Base-by-base conservation (phyloP, 1,140 invertebrate genomes). In the Sycophaga agraensis region DNA sequence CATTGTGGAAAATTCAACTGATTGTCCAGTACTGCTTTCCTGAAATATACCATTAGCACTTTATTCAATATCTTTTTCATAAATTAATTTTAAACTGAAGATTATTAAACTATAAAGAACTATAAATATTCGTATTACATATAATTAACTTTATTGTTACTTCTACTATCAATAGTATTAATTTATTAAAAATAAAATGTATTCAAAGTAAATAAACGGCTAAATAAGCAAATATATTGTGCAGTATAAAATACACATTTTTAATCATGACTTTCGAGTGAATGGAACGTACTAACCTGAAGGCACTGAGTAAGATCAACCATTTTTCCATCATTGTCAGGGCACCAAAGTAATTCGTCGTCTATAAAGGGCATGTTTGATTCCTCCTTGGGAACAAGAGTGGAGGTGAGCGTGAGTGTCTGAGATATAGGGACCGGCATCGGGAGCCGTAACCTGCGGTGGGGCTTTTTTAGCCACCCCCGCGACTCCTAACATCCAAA, bases 321-420 rank as follows among this genome's bases (percentile, higher is more conserved):
- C 86, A 94, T 92, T 82, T 92, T 93, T 76, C 90, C 91, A 81
- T 94, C 91, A 81, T 91, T 92, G 84, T 93, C 91, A 74, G 90
- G 90, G 84, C 91, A 92, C 92, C 92, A 94, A 68, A 94, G 87
- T 67, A 91, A 80, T 75, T 94, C 92, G 85, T 94, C 92, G 84
- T 94, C 92, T 82, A 95, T 93, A 85, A 94, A 95, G 83, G 92
- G 92, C 92, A 95, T 95, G 84, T 73, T 82, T 71, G 74, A 77
- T 73, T 79, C 78, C 73, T 80, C 78, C 71, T 79, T 80, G 71
- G 78, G 77, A 64, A 79, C 76, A 59, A 81, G 74, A 26, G 74
- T 79, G 70, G 78, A 78, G 69, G 75, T 78, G 37, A 79, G 71
- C 65, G 78, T 76, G 40, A 75, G 76, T 60, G 76, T 76, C 65